Evolutionary conservation across 2,113 vertebrate species (phyloP).

Genomic region (Crocuta crocuta): DNA sequence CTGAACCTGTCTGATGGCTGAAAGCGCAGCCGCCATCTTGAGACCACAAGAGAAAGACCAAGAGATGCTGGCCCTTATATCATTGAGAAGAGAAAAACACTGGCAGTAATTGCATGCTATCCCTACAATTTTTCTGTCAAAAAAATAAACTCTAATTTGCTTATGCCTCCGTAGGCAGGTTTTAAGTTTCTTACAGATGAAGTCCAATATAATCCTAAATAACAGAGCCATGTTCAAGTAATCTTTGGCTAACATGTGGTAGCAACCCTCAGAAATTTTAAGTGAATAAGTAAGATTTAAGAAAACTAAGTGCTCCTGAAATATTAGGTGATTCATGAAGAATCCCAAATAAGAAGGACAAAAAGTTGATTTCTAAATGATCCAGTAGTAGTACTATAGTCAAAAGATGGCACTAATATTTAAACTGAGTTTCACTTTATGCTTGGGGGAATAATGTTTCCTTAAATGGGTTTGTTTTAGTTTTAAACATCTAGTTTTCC

Average conservation of each 20-base stretch:
- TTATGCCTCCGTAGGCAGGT: not conserved
- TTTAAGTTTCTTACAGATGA: not conserved
- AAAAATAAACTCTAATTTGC: not conserved
- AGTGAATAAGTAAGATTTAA: slow-evolving; percentile 19
- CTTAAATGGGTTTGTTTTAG: not conserved
- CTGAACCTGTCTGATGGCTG: not conserved
- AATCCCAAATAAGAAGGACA: not conserved
- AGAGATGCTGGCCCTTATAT: not conserved
- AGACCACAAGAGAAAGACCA: not conserved
- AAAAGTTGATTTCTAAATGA: slow-evolving; percentile 10
- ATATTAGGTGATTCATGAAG: slow-evolving; percentile 1
- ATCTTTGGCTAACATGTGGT: not conserved
- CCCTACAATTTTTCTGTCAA: not conserved
- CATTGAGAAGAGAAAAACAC: not conserved
- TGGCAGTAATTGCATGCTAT: not conserved
- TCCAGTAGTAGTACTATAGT: not conserved
- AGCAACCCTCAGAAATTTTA: slow-evolving; percentile 12
- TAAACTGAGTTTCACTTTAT: slow-evolving; percentile 14
- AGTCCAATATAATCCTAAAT: not conserved
- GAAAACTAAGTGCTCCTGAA: not conserved
- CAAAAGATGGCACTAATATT: slow-evolving; percentile 23
- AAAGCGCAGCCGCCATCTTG: not conserved
- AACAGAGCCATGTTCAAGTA: slow-evolving; percentile 3
- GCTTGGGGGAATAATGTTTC: slow-evolving; percentile 13
- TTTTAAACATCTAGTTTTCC: not conserved